Evolutionary conservation across 2,888 invertebrate genomes (phyloP), one percentile per base, ranked within the genome.

Genomic region (Drosophila setosimentum): DNA sequence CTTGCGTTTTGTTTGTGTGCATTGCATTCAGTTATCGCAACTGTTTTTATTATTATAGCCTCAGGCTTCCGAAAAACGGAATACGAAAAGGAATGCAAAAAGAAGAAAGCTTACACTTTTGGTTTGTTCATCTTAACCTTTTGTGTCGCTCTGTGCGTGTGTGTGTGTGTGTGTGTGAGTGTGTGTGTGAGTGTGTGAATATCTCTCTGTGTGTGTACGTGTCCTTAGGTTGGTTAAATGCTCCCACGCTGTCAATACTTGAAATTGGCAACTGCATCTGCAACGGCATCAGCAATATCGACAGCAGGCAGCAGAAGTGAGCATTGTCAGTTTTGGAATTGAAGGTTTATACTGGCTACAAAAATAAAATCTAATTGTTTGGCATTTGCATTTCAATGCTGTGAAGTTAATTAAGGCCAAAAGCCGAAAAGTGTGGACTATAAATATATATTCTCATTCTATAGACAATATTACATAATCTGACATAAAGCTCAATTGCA

Each of bases 31-130:
- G 84, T 85, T 89, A 85, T 83, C 82, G 78, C 76, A 75, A 70
- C 71, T 70, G 68, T 83, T 90, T 89, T 86, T 90, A 83, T 85
- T 89, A 83, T 80, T 75, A 76, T 84, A 71, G 87, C 84, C 89
- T 80, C 70, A 53, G 69, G 78, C 68, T 30, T 50, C 53, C 61
- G 48, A 63, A 82, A 73, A 76, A 66, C 21, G 51, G 29, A 60
- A 64, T 53, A 62, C 35, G 51, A 49, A 66, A 68, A 79, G 45
- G 6, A 45, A 51, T 45, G 55, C 48, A 49, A 60, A 69, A 67
- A 68, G 40, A 73, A 75, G 68, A 73, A 72, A 78, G 74, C 73
- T 86, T 83, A 76, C 73, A 73, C 72, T 68, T 57, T 80, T 58
- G 37, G 27, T 29, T 51, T 40, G 40, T 51, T 50, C 50, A 21